Conservation (phyloP, 1,140 invertebrate genomes). For the Achroia grisella region DNA sequence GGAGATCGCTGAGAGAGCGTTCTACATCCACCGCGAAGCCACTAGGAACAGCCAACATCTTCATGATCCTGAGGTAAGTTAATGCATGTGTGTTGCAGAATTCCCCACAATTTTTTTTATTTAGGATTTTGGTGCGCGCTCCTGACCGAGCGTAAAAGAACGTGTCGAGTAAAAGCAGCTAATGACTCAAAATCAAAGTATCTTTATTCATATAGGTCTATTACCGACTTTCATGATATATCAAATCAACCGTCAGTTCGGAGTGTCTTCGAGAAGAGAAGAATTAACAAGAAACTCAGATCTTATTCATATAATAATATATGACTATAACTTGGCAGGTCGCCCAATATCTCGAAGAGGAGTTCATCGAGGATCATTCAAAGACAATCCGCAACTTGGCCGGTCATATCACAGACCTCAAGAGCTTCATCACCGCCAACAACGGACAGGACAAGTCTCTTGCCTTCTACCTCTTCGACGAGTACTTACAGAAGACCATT, state of each 20-base stretch:
- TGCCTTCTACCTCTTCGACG: slow-evolving; percentile 83
- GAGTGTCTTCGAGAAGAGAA: no score
- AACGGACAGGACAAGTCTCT: slow-evolving; percentile 78
- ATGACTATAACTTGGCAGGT: slow-evolving; percentile 49
- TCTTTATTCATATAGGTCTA: no score
- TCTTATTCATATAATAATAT: no score
- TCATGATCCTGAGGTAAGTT: slow-evolving; percentile 78
- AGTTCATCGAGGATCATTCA: slow-evolving; percentile 81
- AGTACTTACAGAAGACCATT: slow-evolving; percentile 79
- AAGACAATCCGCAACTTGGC: slow-evolving; percentile 79
- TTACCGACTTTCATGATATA: no score
- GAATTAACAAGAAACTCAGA: no score
- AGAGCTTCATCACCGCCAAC: slow-evolving; percentile 75
- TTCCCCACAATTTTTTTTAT: no score
- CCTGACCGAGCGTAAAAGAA: no score
- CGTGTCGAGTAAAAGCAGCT: no score
- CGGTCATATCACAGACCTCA: slow-evolving; percentile 82
- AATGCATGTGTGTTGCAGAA: no score
- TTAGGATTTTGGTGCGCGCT: no score
- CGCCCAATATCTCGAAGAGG: slow-evolving; percentile 82
- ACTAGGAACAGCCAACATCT: slow-evolving; percentile 62
- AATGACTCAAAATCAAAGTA: no score
- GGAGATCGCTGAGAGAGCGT: slow-evolving; percentile 78
- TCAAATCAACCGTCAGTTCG: no score
- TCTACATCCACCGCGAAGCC: slow-evolving; percentile 77